phyloP scores from a whole-genome alignment of 1,140 invertebrate species.

The Ips nitidus region DNA sequence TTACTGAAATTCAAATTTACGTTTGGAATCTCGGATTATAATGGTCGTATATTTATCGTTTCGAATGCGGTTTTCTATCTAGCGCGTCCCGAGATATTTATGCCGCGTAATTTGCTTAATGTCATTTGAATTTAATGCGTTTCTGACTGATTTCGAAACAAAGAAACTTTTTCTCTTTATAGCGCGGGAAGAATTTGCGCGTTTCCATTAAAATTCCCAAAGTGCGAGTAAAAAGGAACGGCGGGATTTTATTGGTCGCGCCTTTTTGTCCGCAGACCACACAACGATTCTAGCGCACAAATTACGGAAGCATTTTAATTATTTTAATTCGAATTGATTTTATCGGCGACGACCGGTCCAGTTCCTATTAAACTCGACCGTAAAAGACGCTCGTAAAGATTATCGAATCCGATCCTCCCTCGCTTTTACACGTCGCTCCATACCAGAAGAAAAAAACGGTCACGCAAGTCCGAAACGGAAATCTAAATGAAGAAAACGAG shows the following conservation, averaged over 20 bases:
- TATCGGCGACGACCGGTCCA: not conserved
- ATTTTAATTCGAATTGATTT: slow-evolving; percentile 13
- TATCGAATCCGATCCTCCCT: not conserved
- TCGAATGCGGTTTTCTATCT: not conserved
- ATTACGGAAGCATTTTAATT: slow-evolving; percentile 18
- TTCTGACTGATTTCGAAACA: not conserved
- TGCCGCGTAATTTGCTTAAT: not conserved
- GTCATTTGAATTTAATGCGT: not conserved
- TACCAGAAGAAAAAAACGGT: not conserved
- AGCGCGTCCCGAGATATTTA: too few relatives aligned
- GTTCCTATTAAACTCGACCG: not conserved
- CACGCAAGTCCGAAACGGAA: not conserved
- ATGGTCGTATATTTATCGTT: slow-evolving; percentile 12
- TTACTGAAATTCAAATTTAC: slow-evolving; percentile 14
- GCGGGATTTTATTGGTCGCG: slow-evolving; percentile 17
- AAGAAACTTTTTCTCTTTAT: slow-evolving; percentile 1
- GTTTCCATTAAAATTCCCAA: slow-evolving; percentile 18
- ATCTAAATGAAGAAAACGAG: slow-evolving; percentile 25
- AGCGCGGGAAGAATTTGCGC: slow-evolving; percentile 10
- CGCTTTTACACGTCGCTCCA: not conserved
- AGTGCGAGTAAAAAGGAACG: slow-evolving; percentile 20
- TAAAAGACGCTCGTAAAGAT: not conserved
- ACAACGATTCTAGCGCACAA: slow-evolving; percentile 15
- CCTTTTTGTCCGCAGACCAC: slow-evolving; percentile 16
- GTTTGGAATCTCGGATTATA: slow-evolving; percentile 5